phyloP scores from a whole-genome alignment of 2,797 vertebrate genomes.

The Tragopan temminckii region DNA sequence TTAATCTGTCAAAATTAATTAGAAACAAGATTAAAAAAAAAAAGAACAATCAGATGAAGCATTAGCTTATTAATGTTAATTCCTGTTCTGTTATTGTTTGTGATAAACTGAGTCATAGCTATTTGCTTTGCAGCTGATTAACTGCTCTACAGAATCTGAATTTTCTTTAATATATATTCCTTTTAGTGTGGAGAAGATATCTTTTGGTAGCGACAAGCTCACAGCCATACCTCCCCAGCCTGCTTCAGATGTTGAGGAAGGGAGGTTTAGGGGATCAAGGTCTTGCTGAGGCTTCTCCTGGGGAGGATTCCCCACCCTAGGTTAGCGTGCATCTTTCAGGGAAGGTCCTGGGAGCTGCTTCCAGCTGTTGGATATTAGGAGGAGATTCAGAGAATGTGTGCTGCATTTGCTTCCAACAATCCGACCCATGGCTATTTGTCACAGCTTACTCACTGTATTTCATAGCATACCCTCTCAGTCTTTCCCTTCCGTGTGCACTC shows the following conservation, averaged over 20 bases:
- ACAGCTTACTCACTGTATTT: background rate
- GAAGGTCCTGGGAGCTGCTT: background rate
- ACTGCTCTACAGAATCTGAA: background rate
- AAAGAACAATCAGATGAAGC: background rate
- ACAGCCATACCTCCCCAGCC: background rate
- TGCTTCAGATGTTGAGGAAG: background rate
- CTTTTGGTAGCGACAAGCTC: background rate
- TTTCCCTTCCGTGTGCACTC: fast-evolving
- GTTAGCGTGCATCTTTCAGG: background rate
- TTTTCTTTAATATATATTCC: background rate
- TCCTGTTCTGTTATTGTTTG: constrained; percentile 39
- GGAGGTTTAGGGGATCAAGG: background rate
- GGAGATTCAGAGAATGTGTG: background rate
- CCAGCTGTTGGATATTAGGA: fast-evolving
- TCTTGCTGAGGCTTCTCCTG: background rate
- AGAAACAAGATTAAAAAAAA: constrained; percentile 16
- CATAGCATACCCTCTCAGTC: fast-evolving
- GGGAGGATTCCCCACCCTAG: background rate
- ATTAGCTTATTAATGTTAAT: constrained; percentile 47
- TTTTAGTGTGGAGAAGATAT: background rate
- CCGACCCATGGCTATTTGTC: background rate
- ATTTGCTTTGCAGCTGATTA: constrained; percentile 29
- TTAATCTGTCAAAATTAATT: constrained; percentile 55
- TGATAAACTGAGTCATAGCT: constrained; percentile 45
- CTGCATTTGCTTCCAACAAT: background rate